A percentile compares a stretch with the other conserved stretches of the same genome.
These are phyloP conservation scores for Lates japonicus DNA, from an alignment of 2,797 vertebrate species.

Conservation along the genomic window DNA sequence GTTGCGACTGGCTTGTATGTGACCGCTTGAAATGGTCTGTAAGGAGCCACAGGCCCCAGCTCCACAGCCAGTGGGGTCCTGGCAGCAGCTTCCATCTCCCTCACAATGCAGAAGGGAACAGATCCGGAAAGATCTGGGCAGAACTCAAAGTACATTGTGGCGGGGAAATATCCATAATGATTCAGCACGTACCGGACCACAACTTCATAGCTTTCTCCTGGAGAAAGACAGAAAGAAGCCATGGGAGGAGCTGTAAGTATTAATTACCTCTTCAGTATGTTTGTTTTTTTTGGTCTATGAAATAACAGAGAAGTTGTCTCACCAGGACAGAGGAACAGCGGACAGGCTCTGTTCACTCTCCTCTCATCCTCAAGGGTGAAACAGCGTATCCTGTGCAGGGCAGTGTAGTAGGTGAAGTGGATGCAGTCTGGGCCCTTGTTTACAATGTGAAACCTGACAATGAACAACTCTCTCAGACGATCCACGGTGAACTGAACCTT, in stretches of 20 bases:
- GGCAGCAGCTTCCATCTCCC: conserved; percentile 85
- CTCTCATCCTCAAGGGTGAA: conserved; percentile 83
- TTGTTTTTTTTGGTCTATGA: not conserved
- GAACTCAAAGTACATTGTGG: conserved; percentile 89
- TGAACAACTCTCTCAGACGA: not conserved
- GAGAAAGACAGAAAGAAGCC: not conserved
- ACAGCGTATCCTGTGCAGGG: conserved; percentile 70
- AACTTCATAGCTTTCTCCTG: conserved; percentile 86
- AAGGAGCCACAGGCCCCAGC: conserved; percentile 88
- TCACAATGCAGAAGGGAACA: conserved; percentile 87
- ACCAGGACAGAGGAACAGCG: conserved; percentile 88
- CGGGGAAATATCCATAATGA: conserved; percentile 86
- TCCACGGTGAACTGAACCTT: conserved; percentile 77
- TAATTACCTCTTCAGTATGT: not conserved
- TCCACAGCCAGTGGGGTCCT: conserved; percentile 84
- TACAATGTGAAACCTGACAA: conserved; percentile 80
- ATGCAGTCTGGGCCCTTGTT: conserved; percentile 82
- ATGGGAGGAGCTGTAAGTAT: not conserved
- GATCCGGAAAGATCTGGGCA: conserved; percentile 69
- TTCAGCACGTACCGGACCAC: conserved; percentile 79
- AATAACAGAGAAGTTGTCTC: conserved; percentile 42
- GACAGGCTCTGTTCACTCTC: conserved; percentile 72
- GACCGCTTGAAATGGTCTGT: conserved; percentile 77
- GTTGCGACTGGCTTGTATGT: conserved; percentile 60
- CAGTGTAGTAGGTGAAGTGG: conserved; percentile 85